phyloP scores from a whole-genome alignment of 2,113 vertebrate species.

The Synchiropus splendidus region DNA sequence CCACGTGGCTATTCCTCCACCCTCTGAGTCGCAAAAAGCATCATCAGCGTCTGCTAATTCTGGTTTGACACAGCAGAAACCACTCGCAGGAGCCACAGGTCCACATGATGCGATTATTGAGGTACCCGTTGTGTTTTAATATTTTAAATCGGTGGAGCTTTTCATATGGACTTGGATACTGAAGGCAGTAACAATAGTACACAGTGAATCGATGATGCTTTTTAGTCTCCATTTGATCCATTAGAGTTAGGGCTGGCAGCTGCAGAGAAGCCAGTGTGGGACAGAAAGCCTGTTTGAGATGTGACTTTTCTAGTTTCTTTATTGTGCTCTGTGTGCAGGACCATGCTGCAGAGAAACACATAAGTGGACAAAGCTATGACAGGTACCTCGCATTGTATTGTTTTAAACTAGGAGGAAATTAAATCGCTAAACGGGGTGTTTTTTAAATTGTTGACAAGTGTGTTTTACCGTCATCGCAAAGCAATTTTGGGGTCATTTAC shows the following conservation, averaged over 20 bases:
- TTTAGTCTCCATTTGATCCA: no score
- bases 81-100: conserved; percentile 22
- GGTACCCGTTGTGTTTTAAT: conserved; percentile 22
- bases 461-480: no score
- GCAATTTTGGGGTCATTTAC: neutral
- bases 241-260: no score
- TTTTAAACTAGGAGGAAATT: no score
- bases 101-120: conserved; percentile 44
- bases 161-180: no score
- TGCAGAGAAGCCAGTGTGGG: no score
- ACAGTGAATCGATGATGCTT: no score
- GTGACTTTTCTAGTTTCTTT: conserved; percentile 2
- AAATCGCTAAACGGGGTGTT: no score
- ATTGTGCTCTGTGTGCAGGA: conserved; percentile 62
- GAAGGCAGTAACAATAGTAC: no score
- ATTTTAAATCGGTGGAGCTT: no score
- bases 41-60: conserved; percentile 39
- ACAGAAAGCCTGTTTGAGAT: no score
- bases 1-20: conserved; percentile 59
- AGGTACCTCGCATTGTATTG: conserved; percentile 65
- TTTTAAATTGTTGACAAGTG: no score
- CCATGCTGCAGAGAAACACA: conserved; percentile 67
- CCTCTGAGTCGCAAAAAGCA: conserved; percentile 56
- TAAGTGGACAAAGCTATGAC: conserved; percentile 75
- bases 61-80: conserved; percentile 58